Base-by-base conservation (phyloP, 2,797 vertebrate species). In the Catamblyrhynchus diadema region DNA sequence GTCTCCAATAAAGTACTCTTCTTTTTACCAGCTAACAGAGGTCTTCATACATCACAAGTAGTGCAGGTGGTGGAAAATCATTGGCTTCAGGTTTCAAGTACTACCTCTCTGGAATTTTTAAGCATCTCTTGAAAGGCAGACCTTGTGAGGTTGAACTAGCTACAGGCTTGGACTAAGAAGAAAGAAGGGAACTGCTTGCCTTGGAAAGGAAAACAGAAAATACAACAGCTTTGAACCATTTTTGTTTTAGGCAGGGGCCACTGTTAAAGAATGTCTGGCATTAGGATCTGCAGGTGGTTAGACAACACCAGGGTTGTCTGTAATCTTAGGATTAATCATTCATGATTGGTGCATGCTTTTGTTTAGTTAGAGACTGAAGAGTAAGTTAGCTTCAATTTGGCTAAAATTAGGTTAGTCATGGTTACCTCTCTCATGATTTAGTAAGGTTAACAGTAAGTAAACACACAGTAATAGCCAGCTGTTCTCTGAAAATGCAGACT, bases 321-420 rank as follows among this genome's bases (percentile, higher is more conserved):
- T 62, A 82, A 91, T 62, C 56, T 62, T 33, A 53, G 56, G 62
- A 41, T 41, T 41, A 18, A 41, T 41, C 16, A 41, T 41, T 18
- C 41, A 41, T 51, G 62, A 69, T 6, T 80, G 82, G 82, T 66
- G 39, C 93, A 84, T 64, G 35, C 21, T 72, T 95, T 83, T 91
- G 69, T 87, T 91, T 59, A 48, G 81, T 51, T 62, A 79, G 42
- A 75, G 30, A 71, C 56, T 67, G 54, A 86, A 91, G 14, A 89
- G n/a, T 19, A 95, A 93, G 27, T 56, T 57, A 83, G 59, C 28
- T 91, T 65, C 66, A 81, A 69, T 90, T 81, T 12, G 32, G 77
- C 62, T 94, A 89, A 92, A 87, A 93, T 80, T 39, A 57, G 37
- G n/a, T 84, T 92, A 94, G 81, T 82, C 91, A 44, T 42, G 24